Conservation (phyloP, 2,113 vertebrate species). For the Noctilio leporinus region DNA sequence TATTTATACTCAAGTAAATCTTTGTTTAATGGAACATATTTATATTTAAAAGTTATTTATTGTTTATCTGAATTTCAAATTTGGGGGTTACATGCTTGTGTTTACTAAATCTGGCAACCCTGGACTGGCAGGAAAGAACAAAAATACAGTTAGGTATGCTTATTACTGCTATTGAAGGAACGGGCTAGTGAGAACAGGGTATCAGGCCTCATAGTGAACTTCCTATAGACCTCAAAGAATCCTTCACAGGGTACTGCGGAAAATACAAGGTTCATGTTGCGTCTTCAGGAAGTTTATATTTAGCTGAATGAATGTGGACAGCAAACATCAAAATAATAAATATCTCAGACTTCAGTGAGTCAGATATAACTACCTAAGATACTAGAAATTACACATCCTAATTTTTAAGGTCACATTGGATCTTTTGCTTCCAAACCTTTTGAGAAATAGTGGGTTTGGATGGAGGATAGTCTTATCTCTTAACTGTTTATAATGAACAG, state of each 20-base stretch:
- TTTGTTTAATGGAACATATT: neutral
- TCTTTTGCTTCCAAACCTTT: neutral
- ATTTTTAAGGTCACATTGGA: neutral
- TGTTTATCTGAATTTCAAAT: constrained; percentile 26
- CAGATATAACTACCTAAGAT: neutral
- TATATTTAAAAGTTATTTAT: neutral
- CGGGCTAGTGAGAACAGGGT: neutral
- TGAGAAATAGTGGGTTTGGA: neutral
- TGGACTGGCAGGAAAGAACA: neutral
- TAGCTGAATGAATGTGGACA: neutral
- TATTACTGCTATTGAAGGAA: neutral
- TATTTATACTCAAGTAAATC: neutral
- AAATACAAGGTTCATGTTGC: neutral
- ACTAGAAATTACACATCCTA: neutral
- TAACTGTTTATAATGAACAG: neutral
- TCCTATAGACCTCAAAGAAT: neutral
- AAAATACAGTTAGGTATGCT: neutral
- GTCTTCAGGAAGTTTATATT: neutral
- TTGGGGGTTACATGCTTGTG: neutral
- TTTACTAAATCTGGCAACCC: neutral
- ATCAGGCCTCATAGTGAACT: neutral
- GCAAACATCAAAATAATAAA: neutral
- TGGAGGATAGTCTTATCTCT: neutral
- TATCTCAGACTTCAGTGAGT: neutral
- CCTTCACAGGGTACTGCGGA: neutral